These are phyloP conservation scores for Semibalanus balanoides DNA, from an alignment of 1,140 invertebrate species.

Conservation along the genomic window DNA sequence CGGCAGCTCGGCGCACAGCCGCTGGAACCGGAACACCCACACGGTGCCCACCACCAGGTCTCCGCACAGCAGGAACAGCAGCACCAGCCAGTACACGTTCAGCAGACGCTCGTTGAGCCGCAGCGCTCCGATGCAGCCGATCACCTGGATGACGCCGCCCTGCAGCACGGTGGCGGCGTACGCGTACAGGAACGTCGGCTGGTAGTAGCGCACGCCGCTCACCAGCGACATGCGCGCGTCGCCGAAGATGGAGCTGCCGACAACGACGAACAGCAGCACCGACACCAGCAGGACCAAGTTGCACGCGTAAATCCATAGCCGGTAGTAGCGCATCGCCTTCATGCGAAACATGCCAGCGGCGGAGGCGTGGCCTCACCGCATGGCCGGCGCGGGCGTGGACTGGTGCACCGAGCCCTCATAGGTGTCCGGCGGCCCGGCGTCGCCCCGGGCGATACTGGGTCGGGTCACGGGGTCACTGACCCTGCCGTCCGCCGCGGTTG, in stretches of 20 bases:
- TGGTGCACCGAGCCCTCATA: too few relatives aligned
- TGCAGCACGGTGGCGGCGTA: conserved; percentile 61
- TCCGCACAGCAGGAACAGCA: conserved; percentile 60
- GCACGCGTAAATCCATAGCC: conserved; percentile 83
- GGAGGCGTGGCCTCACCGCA: neutral
- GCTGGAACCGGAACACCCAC: conserved; percentile 68
- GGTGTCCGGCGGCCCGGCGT: too few relatives aligned
- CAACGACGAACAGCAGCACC: conserved; percentile 60
- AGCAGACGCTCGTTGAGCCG: conserved; percentile 60
- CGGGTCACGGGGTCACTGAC: too few relatives aligned
- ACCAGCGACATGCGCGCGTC: conserved; percentile 33
- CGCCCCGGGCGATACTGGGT: too few relatives aligned
- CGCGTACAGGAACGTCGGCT: conserved; percentile 68
- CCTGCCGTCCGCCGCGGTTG: too few relatives aligned
- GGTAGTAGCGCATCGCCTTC: conserved; percentile 52
- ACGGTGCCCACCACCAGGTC: conserved; percentile 71
- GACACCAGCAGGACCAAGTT: conserved; percentile 68
- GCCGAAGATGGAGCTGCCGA: conserved; percentile 52
- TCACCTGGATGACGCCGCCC: conserved; percentile 38
- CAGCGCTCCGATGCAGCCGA: conserved; percentile 64
- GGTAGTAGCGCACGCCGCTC: conserved; percentile 38
- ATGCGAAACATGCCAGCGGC: conserved; percentile 27
- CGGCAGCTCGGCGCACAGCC: conserved; percentile 50
- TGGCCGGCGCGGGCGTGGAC: too few relatives aligned
- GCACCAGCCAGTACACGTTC: conserved; percentile 68